Evolutionary conservation across 2,797 vertebrate species (phyloP).

Genomic region (Pterois miles): DNA sequence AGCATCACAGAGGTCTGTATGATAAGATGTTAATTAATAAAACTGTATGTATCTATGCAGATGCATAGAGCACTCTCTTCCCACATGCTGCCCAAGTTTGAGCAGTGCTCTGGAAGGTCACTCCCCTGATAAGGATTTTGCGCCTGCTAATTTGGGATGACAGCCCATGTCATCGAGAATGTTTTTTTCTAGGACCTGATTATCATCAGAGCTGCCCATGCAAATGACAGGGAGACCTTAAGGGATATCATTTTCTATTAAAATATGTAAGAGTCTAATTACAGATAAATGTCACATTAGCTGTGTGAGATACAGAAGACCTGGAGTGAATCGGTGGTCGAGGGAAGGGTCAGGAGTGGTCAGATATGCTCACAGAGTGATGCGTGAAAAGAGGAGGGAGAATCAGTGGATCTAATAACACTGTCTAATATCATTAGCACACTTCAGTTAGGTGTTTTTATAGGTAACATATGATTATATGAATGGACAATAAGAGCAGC

Average conservation of each 20-base stretch:
- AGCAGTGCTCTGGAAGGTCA: slow-evolving; percentile 73
- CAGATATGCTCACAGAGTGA: slow-evolving; percentile 15
- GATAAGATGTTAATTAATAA: background rate
- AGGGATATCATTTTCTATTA: slow-evolving; percentile 86
- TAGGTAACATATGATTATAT: slow-evolving; percentile 25
- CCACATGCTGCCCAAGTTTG: slow-evolving; percentile 45
- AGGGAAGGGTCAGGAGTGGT: slow-evolving; percentile 26
- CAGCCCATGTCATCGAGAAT: slow-evolving; percentile 77
- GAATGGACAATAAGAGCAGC: background rate
- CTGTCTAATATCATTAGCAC: slow-evolving; percentile 52
- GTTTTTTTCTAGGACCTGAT: slow-evolving; percentile 77
- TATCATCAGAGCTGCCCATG: slow-evolving; percentile 83
- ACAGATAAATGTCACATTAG: slow-evolving; percentile 86
- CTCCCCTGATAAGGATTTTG: slow-evolving; percentile 75
- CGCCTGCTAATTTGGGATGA: slow-evolving; percentile 79
- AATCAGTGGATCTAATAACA: slow-evolving; percentile 44
- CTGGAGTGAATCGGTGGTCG: slow-evolving; percentile 70
- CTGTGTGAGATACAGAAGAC: slow-evolving; percentile 72
- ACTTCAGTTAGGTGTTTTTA: slow-evolving; percentile 35
- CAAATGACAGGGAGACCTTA: slow-evolving; percentile 86
- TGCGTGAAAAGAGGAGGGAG: slow-evolving; percentile 10
- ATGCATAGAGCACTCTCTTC: slow-evolving; percentile 1
- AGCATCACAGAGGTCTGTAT: background rate
- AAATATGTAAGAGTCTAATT: slow-evolving; percentile 85
- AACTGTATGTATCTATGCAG: slow-evolving; percentile 6